phyloP scores from a whole-genome alignment of 2,113 vertebrate species.

The Copsychus sechellarum region DNA sequence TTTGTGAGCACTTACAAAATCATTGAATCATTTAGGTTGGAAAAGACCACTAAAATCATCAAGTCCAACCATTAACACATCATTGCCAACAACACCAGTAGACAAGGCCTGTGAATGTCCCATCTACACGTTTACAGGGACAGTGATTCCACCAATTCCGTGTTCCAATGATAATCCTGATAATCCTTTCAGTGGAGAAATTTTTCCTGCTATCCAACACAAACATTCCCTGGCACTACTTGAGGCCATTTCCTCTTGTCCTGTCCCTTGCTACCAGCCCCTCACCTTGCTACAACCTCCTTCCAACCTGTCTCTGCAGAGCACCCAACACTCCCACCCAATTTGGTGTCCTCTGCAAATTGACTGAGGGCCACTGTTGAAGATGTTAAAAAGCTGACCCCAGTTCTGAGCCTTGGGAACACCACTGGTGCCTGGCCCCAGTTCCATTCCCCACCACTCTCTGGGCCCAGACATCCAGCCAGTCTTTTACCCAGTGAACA shows the following conservation, averaged over 20 bases:
- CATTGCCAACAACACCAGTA: background rate
- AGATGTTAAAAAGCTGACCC: background rate
- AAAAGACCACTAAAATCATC: background rate
- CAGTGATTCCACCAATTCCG: background rate
- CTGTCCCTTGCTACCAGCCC: background rate
- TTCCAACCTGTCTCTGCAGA: background rate
- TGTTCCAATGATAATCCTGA: background rate
- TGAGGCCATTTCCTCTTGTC: background rate
- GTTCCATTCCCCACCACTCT: background rate
- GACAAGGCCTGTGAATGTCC: background rate
- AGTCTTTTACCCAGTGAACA: too few relatives aligned
- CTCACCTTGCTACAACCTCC: background rate
- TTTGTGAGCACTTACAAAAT: background rate
- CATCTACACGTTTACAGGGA: background rate
- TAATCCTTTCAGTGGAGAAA: background rate
- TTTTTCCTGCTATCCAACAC: background rate
- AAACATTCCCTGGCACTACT: background rate
- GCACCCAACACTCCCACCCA: background rate
- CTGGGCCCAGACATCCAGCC: too few relatives aligned
- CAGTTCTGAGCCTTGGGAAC: background rate
- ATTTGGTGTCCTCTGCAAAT: background rate
- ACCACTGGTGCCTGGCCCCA: background rate
- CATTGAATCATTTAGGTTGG: background rate
- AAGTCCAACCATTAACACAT: background rate
- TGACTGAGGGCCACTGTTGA: background rate